Base-by-base conservation (phyloP, 2,113 vertebrate species). In the Pluvianellus socialis region DNA sequence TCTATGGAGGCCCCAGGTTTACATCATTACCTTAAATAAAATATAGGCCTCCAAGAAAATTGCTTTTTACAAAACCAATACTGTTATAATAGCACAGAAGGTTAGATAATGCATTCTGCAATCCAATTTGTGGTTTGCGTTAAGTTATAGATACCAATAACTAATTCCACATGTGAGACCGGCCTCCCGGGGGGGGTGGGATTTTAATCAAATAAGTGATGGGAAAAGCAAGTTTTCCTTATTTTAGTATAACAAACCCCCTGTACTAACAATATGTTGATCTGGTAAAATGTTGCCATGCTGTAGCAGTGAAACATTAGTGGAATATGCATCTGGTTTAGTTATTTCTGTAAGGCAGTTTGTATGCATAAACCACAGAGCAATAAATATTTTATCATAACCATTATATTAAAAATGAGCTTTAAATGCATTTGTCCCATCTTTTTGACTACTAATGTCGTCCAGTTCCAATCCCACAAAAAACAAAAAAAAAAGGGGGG, bases 161-260 rank as follows among this genome's bases (percentile, higher is more conserved):
- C 53, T 88, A 91, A 97, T 90, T 95, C 87, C 94, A 92, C 38
- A 90, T 84, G 76, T 53, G 63, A 93, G 58, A 95, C n/a, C 94
- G 72, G 94, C 55, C 44, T 94, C 87, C 68, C 0, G 0, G 30
- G 30, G 44, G 66, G 45, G 61, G 63, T 22, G 63, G 63, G 28
- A 71, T 65, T 77, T 90, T 88, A 85, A 94, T 90, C 62, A 95
- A 94, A 38, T 62, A 63, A 76, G 45, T 35, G 74, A 95, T 79
- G 66, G 72, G 26, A 85, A 84, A 88, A 87, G 50, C 82, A 28
- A 95, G 2, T 47, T 95, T 94, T 94, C 91, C 62, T 81, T 79
- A 75, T 77, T 91, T 93, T 20, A 92, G 58, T 71, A 35, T 30
- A 82, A 75, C 38, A 66, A 73, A 4, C 10, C 14, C 35, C 32